Conservation (phyloP, 2,888 invertebrate species). For the Tachina lurida region DNA sequence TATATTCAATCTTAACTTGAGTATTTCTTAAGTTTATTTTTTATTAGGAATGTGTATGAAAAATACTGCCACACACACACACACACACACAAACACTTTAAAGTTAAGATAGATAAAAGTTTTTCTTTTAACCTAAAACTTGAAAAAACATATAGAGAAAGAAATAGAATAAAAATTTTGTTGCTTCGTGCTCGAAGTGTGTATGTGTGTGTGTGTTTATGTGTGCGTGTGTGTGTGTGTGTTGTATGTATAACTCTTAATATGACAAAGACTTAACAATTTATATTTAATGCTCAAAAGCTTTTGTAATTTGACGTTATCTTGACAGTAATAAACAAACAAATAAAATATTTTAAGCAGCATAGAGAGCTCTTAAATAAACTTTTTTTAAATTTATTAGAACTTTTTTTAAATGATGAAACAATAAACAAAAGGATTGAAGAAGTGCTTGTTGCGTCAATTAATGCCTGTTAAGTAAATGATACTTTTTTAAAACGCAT, state of each 20-base stretch:
- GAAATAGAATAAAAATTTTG: constrained; percentile 28
- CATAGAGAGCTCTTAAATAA: constrained; percentile 47
- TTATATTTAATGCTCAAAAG: constrained; percentile 59
- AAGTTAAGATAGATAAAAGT: constrained; percentile 39
- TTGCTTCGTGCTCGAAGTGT: constrained; percentile 16
- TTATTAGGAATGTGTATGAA: constrained; percentile 43
- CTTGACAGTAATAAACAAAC: constrained; percentile 56
- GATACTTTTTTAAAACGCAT: not conserved
- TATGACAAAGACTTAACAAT: constrained; percentile 65
- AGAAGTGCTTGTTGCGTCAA: constrained; percentile 32
- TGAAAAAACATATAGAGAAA: not conserved
- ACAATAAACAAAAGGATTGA: constrained; percentile 12
- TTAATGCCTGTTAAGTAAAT: constrained; percentile 8
- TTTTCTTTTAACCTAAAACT: constrained; percentile 47
- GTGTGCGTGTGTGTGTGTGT: not conserved
- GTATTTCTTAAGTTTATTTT: constrained; percentile 48
- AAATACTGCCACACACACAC: constrained; percentile 22
- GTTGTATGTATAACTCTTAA: constrained; percentile 50
- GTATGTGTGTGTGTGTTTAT: not conserved
- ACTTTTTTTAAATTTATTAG: constrained; percentile 45
- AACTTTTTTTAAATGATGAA: constrained; percentile 39
- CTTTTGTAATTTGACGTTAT: constrained; percentile 68
- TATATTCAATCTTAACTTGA: constrained; percentile 43
- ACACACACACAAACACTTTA: constrained; percentile 5
- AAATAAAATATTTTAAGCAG: constrained; percentile 45